phyloP scores from a whole-genome alignment of 2,797 vertebrate species.

The Enteromius unitaeniatus region DNA sequence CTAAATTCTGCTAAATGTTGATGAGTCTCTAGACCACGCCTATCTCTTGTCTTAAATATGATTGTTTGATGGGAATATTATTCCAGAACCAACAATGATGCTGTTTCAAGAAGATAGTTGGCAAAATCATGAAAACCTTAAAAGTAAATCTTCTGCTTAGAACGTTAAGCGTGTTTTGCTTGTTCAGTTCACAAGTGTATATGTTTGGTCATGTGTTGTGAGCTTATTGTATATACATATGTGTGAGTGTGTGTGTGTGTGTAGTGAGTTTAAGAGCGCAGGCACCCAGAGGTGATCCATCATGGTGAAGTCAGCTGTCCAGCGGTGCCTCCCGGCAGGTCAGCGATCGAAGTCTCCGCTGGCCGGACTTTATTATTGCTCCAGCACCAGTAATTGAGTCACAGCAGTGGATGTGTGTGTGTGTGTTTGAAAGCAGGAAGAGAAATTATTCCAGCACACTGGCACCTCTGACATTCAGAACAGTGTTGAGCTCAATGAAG shows the following conservation, averaged over 20 bases:
- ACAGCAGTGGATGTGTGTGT: slow-evolving; percentile 53
- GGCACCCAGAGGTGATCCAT: slow-evolving; percentile 78
- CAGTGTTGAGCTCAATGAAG: slow-evolving; percentile 60
- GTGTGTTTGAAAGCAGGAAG: slow-evolving; percentile 36
- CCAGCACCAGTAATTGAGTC: slow-evolving; percentile 84
- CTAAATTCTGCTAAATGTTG: not conserved
- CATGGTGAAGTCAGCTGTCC: slow-evolving; percentile 83
- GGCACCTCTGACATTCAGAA: slow-evolving; percentile 62
- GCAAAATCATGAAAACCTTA: not conserved
- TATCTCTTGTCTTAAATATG: not conserved
- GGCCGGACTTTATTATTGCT: slow-evolving; percentile 85
- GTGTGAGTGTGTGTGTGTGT: slow-evolving; percentile 26
- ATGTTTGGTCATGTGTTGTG: slow-evolving; percentile 10
- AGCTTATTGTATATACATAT: slow-evolving; percentile 11
- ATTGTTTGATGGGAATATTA: not conserved
- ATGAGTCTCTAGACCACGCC: not conserved
- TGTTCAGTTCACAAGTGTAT: not conserved
- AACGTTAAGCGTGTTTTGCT: not conserved
- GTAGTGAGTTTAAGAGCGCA: slow-evolving; percentile 48
- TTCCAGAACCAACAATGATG: not conserved
- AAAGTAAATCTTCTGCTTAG: not conserved
- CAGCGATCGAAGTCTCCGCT: slow-evolving; percentile 80
- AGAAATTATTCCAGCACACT: slow-evolving; percentile 48
- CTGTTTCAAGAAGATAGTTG: not conserved
- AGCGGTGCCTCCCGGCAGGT: slow-evolving; percentile 77